phyloP scores from a whole-genome alignment of 2,888 invertebrate genomes.

The Tanaodytes sp. region DNA sequence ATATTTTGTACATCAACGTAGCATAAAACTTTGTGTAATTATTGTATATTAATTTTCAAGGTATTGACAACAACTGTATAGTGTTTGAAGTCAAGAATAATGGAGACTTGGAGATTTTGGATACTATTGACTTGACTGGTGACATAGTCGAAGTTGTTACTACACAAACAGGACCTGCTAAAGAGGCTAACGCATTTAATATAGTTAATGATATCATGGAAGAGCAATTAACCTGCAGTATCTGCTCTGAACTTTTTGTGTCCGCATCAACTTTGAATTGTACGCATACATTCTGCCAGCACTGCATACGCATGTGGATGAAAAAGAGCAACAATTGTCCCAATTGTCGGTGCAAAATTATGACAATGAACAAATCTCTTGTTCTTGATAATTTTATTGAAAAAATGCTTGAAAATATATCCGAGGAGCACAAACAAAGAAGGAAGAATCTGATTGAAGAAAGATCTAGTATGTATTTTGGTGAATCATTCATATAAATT shows the following conservation, averaged over 20 bases:
- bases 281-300: constrained; percentile 83
- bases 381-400: constrained; percentile 83
- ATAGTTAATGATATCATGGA: constrained; percentile 78
- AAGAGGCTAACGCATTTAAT: constrained; percentile 60
- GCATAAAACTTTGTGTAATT: too few relatives aligned
- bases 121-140: constrained; percentile 75
- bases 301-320: constrained; percentile 82
- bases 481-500: too few relatives aligned
- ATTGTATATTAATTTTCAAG: too few relatives aligned
- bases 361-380: constrained; percentile 76
- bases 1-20: too few relatives aligned
- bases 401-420: too few relatives aligned
- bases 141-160: constrained; percentile 65
- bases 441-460: too few relatives aligned
- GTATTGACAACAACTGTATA: constrained; percentile 35
- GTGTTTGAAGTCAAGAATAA: constrained; percentile 41
- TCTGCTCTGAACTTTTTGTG: constrained; percentile 84
- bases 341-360: constrained; percentile 77
- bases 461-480: too few relatives aligned
- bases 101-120: constrained; percentile 68
- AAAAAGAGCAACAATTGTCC: constrained; percentile 82
- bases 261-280: constrained; percentile 81
- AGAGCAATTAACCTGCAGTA: constrained; percentile 82
- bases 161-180: constrained; percentile 24
- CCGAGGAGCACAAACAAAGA: too few relatives aligned